Conservation (phyloP, 53 echinoderm and acorn worm genomes). For the Apostichopus leukothele region DNA sequence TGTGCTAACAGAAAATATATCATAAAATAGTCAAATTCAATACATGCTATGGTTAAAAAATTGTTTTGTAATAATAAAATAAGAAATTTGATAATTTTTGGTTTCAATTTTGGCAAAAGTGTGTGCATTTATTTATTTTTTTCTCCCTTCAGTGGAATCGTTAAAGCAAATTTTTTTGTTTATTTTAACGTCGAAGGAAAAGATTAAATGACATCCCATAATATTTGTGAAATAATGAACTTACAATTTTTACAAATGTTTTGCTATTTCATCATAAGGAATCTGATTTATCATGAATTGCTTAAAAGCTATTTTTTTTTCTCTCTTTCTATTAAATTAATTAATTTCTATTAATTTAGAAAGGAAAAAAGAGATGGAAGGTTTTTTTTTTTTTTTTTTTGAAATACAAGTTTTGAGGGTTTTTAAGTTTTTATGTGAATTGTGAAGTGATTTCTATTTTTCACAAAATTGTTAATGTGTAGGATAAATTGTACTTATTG, state of each 20-base stretch:
- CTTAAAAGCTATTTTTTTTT: background rate
- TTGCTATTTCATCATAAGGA: background rate
- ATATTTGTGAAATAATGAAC: too few species aligned
- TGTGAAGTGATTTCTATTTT: background rate
- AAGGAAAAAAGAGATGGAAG: background rate
- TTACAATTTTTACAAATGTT: background rate
- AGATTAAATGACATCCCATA: too few species aligned
- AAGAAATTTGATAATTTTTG: too few species aligned
- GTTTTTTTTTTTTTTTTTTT: background rate
- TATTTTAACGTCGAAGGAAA: too few species aligned
- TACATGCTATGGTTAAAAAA: too few species aligned
- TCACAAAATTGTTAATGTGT: background rate
- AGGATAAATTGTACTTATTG: slow-evolving; percentile 7
- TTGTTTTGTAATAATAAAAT: too few species aligned
- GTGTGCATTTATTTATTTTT: too few species aligned
- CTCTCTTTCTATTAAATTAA: background rate
- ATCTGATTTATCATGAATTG: background rate
- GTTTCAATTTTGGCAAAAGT: too few species aligned
- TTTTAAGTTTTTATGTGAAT: background rate
- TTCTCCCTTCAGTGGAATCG: too few species aligned
- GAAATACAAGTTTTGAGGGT: background rate
- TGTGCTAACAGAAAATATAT: too few species aligned
- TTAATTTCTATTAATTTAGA: background rate
- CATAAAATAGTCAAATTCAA: too few species aligned
- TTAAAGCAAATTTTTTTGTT: too few species aligned